phyloP scores from a whole-genome alignment of 2,797 vertebrate genomes.

The Gouania willdenowi region DNA sequence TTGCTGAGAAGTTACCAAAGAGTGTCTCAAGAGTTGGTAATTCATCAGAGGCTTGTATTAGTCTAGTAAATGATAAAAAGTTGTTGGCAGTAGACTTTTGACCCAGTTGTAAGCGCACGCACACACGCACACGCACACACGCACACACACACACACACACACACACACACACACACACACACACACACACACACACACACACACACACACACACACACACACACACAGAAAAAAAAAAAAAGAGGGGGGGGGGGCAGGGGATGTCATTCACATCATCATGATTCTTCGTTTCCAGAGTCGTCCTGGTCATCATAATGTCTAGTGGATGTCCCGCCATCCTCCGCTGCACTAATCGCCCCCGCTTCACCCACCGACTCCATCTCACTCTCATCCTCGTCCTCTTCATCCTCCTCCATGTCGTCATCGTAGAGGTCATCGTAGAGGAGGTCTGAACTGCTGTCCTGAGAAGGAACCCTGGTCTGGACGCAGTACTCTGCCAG shows the following conservation, averaged over 20 bases:
- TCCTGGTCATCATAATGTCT: slow-evolving; percentile 92
- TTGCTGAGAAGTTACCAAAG: slow-evolving; percentile 8
- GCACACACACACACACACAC: not conserved
- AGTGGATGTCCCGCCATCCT: slow-evolving; percentile 69
- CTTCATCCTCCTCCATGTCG: slow-evolving; percentile 94
- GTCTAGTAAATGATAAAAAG: slow-evolving; percentile 64
- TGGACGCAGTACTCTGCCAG: slow-evolving; percentile 98
- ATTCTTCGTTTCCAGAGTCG: slow-evolving; percentile 97
- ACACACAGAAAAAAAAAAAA: not conserved
- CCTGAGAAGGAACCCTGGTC: slow-evolving; percentile 97
- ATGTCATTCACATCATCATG: slow-evolving; percentile 81
- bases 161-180: not conserved
- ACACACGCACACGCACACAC: not conserved
- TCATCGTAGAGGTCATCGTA: slow-evolving; percentile 96
- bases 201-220: not conserved
- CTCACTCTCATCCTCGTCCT: slow-evolving; percentile 87
- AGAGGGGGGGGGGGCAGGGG: too few relatives aligned
- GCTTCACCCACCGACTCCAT: slow-evolving; percentile 82
- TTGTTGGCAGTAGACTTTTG: slow-evolving; percentile 60
- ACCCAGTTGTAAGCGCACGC: slow-evolving; percentile 53
- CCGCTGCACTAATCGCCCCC: slow-evolving; percentile 76
- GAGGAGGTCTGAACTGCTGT: slow-evolving; percentile 97
- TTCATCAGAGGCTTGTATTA: slow-evolving; percentile 9
- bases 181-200: not conserved
- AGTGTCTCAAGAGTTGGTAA: slow-evolving; percentile 6